These are phyloP conservation scores for Oscheius myriophilus DNA, from an alignment of 2,888 invertebrate species.

Conservation along the genomic window DNA sequence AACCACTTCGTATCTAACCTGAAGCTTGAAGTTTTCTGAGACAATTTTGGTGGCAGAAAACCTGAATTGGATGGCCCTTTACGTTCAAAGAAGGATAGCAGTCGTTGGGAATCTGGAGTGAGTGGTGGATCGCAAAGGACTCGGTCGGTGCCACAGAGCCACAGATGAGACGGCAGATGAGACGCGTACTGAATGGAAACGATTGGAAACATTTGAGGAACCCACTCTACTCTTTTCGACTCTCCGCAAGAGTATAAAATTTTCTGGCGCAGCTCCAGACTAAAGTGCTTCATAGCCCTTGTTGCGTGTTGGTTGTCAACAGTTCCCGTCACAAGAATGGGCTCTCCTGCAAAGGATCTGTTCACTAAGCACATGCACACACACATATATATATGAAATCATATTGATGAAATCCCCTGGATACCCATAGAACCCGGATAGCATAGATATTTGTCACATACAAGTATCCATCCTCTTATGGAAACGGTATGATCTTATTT, in stretches of 20 bases:
- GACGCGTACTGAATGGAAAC: conserved; percentile 6
- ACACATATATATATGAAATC: too few species aligned
- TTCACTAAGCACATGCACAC: too few species aligned
- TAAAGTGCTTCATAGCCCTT: conserved; percentile 38
- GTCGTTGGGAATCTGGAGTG: conserved; percentile 24
- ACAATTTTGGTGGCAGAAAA: neutral
- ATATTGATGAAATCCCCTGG: too few species aligned
- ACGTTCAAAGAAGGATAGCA: conserved; percentile 26
- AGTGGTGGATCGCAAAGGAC: conserved; percentile 33
- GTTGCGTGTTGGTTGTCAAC: conserved; percentile 39
- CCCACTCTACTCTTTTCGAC: conserved; percentile 44
- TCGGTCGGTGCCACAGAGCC: conserved; percentile 28
- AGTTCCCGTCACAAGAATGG: conserved; percentile 44
- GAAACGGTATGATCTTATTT: too few species aligned
- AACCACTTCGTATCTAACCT: conserved; percentile 45
- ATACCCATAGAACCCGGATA: too few species aligned
- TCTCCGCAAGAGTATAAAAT: conserved; percentile 43
- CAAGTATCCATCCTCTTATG: too few species aligned
- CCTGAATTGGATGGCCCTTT: conserved; percentile 29
- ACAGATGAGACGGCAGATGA: conserved; percentile 24
- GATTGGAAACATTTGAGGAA: neutral
- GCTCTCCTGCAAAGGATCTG: conserved; percentile 48
- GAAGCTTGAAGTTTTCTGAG: neutral
- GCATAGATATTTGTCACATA: too few species aligned
- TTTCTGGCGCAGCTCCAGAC: conserved; percentile 45